Evolutionary conservation across 2,888 invertebrate species (phyloP), one percentile per base, ranked within the genome.

Genomic region (Saturnia japonica): DNA sequence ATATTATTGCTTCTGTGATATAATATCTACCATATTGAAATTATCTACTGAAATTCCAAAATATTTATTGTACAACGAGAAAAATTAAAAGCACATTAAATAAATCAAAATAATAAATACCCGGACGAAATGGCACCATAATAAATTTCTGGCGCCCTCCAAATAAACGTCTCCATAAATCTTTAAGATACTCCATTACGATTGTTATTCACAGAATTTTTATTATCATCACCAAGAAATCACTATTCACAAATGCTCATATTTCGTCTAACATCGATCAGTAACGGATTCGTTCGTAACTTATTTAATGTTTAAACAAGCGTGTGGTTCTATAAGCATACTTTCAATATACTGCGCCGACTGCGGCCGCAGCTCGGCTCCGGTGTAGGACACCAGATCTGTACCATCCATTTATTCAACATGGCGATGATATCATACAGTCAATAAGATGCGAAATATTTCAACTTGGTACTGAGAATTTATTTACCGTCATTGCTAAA

Each of bases 61-160:
- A n/a, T n/a, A 9, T 8, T 34, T 28, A 34, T 4, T 34, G 6
- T 62, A 16, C 8, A 34, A 34, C 16, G 1, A 11, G 25, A 57
- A 34, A 57, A 57, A 47, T n/a, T 28, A 25, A 57, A 11, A 57
- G 25, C 0, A 1, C 22, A 9, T 60, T 34, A 14, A 34, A 34
- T 7, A 40, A n/a, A 40, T 22, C 11, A 43, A 69, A 60, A 60
- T 43, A 43, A 19, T 25, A 69, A 60, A 73, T 87, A 93, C 94
- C 92, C 88, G 94, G 94, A 76, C 89, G 86, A 84, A 91, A 94
- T 8, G 93, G 93, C 70, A 94, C 85, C 73, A 91, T 91, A 25
- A 89, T 82, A 77, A 84, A 89, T 79, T 86, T 93, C 11, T 85
- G 87, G n/a, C 82, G 83, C 72, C 81, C 83, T 69, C 84, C 91